Evolutionary conservation across 2,797 vertebrate species (phyloP).

Genomic region (Platyrinchus mystaceus): DNA sequence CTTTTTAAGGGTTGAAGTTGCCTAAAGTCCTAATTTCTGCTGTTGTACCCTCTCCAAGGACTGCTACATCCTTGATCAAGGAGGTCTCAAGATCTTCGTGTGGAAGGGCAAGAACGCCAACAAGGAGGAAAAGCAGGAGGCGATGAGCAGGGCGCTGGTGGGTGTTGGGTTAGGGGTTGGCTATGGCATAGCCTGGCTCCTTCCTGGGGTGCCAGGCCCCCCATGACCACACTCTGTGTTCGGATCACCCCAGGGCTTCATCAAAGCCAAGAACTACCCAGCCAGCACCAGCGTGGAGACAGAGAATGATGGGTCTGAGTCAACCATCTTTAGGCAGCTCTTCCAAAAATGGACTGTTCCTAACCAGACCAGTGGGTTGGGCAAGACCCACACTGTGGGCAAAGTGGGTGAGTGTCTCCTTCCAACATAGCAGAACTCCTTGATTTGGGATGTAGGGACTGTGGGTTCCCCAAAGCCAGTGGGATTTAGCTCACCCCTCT

Average conservation of each 20-base stretch:
- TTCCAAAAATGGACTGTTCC: conserved; percentile 86
- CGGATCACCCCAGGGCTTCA: conserved; percentile 47
- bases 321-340: conserved; percentile 83
- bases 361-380: conserved; percentile 73
- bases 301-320: conserved; percentile 85
- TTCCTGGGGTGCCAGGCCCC: neutral
- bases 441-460: neutral
- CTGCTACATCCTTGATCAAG: conserved; percentile 88
- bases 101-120: conserved; percentile 80
- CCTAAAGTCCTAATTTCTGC: neutral
- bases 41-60: conserved; percentile 68
- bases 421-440: fast-evolving
- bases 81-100: conserved; percentile 81
- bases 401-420: conserved; percentile 80
- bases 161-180: neutral
- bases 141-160: conserved; percentile 83
- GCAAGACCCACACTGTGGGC: conserved; percentile 75
- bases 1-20: neutral
- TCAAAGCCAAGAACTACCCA: conserved; percentile 86
- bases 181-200: neutral
- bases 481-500: neutral
- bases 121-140: conserved; percentile 70
- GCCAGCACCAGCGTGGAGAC: conserved; percentile 78
- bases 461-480: fast-evolving
- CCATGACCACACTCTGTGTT: fast-evolving